These are phyloP conservation scores for Eupsilia transversa DNA, from an alignment of 2,888 invertebrate species.

Conservation along the genomic window DNA sequence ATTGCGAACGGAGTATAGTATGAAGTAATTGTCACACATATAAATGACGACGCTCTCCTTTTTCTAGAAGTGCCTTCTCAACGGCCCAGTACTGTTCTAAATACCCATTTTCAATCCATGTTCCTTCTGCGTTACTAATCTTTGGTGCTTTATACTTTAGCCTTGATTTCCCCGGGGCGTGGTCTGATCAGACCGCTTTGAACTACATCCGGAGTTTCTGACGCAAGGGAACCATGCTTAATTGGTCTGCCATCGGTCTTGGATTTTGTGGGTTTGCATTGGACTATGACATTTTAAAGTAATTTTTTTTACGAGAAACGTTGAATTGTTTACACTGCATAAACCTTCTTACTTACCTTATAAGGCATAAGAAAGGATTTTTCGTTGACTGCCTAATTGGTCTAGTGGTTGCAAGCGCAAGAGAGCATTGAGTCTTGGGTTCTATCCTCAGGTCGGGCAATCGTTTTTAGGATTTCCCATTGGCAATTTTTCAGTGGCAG, in stretches of 20 bases:
- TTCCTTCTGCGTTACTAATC: slow-evolving; percentile 21
- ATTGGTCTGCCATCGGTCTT: slow-evolving; percentile 24
- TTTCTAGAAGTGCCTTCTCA: not conserved
- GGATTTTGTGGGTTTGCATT: not conserved
- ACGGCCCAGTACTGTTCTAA: not conserved
- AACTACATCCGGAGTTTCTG: slow-evolving; percentile 18
- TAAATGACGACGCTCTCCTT: too few relatives aligned
- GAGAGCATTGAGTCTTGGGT: not conserved
- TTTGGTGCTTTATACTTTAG: slow-evolving; percentile 10
- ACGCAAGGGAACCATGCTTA: slow-evolving; percentile 31
- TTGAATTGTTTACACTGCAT: not conserved
- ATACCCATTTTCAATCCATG: not conserved
- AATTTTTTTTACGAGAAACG: not conserved
- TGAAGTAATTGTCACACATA: not conserved
- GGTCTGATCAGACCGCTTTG: slow-evolving; percentile 31
- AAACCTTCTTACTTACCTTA: not conserved
- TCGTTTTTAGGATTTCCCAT: not conserved
- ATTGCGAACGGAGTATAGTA: not conserved
- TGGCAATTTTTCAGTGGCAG: not conserved
- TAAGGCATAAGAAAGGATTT: not conserved
- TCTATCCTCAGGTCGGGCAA: not conserved
- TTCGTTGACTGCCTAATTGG: not conserved
- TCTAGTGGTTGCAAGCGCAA: too few relatives aligned
- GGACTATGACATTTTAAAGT: not conserved
- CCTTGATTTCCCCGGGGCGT: slow-evolving; percentile 54